Percentiles rank a stretch among this genome's conserved stretches.
These are phyloP conservation scores for Momotus momota DNA, from an alignment of 2,797 vertebrate species.

Conservation along the genomic window DNA sequence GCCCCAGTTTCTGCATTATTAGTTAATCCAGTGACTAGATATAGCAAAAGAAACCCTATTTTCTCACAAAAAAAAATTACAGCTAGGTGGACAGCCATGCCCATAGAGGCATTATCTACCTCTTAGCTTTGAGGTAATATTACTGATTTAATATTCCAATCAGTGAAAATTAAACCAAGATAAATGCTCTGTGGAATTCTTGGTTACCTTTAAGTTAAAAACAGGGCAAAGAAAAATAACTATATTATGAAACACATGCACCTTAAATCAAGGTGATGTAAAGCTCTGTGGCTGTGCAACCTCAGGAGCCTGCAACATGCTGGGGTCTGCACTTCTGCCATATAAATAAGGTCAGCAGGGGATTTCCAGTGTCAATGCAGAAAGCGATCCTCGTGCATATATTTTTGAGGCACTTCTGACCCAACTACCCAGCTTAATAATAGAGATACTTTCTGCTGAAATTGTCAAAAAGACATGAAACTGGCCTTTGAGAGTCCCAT, in stretches of 20 bases:
- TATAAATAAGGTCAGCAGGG: not conserved
- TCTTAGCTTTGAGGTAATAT: not conserved
- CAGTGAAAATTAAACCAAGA: not conserved
- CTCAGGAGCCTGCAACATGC: not conserved
- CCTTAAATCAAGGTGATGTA: not conserved
- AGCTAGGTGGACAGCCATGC: not conserved
- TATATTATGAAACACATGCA: not conserved
- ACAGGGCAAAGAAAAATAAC: not conserved
- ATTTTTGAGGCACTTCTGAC: not conserved
- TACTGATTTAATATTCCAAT: conserved; percentile 25
- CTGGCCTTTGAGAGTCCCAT: not conserved
- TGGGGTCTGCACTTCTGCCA: not conserved
- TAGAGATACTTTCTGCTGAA: not conserved
- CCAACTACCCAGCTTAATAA: not conserved
- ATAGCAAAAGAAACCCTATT: not conserved
- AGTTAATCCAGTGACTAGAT: conserved; percentile 38
- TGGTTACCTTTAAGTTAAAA: not conserved
- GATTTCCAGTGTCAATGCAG: not conserved
- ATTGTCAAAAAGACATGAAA: rapidly evolving
- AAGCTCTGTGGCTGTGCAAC: not conserved
- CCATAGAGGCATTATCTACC: not conserved
- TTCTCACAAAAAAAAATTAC: conserved; percentile 27
- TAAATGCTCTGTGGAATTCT: not conserved
- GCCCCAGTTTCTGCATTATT: conserved; percentile 55
- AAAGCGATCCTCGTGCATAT: not conserved